Base-by-base conservation (phyloP, 2,113 vertebrate genomes). In the Spheniscus mendiculus region DNA sequence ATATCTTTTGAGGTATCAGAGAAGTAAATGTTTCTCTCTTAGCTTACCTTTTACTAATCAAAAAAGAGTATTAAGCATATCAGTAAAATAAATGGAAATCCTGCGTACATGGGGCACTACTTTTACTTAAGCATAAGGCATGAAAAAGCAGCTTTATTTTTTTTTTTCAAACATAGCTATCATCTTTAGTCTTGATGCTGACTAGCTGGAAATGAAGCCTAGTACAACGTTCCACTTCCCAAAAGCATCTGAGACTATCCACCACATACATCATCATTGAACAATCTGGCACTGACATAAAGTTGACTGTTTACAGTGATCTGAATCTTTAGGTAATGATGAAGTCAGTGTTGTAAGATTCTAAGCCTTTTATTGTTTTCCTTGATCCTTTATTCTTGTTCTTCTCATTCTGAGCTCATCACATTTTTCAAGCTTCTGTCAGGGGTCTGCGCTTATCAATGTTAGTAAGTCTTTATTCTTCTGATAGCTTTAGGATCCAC, bases 381-480 rank as follows among this genome's bases (percentile, higher is more conserved):
- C 85, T 94, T 30, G 87, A 96, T 90, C 72, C 91, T 87, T 87
- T 71, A 90, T 96, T 88, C 91, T 92, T 97, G 96, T 97, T 97
- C 98, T 96, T 98, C 97, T 96, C 61, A 82, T 98, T 50, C 61
- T 90, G 97, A 98, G 96, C 96, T 96, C 98, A 82, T 93, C 94
- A 96, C 83, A 95, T 61, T 92, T 87, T 97, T 97, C 98, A 98
- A 96, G 97, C 98, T 98, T 98, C 98, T 98, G 95, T 93, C 95
- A 93, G 85, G 72, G 95, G 81, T 98, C 97, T 98, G 95, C 86
- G 83, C 45, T 89, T 96, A 93, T 83, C 94, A 98, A 3, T 98
- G 97, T 99, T 97, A 98, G 97, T 95, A 97, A 94, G 80, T 97
- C 95, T 95, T 98, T 98, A 98, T 97, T 98, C 98, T 99, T 99